Base-by-base conservation (phyloP, 2,113 vertebrate species). In the Triplophysa siluroides region DNA sequence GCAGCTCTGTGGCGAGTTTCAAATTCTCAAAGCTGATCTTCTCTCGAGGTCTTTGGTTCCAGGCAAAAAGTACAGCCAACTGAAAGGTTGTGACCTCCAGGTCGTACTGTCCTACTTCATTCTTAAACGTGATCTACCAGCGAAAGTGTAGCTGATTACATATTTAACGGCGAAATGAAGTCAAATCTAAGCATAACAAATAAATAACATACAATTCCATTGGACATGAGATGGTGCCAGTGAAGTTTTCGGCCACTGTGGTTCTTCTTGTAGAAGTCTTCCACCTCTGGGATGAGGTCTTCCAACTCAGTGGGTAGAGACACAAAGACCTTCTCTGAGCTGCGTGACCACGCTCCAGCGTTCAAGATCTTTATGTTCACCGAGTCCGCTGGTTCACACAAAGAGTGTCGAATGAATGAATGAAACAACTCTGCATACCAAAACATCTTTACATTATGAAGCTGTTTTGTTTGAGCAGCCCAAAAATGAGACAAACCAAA, bases 361-460 rank as follows among this genome's bases (percentile, higher is more conserved):
- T 99, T 99, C 87, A 99, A 90, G 93, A 99, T 99, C 93, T 99
- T 99, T 85, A 98, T 99, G 93, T 99, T 99, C 87, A 98, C 98
- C 4, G 97, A 99, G 90, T 99, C 98, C 50, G 97, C 97, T 98
- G 91, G 4, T 23, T 11, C n/a, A 82, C 14, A 72, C 12, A 74
- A 14, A 26, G 23, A 8, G 21, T 10, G 8, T 58, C 19, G 21
- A 58, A 58, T 21, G 1, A 58, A 58, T 9, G 18, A 21, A 6
- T 6, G 14, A 54, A 54, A 54, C 18, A 18, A 18, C 50, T 54
- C 4, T 16, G 2, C 50, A 54, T 50, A 50, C 47, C 47, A 16
- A 50, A 50, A 29, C 41, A 52, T 16, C 47, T 14, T 52, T 14
- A 52, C 1, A 16, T 18, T 52, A 6, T 52, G 14, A 54, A 38